Percentiles rank a stretch among this genome's conserved stretches.
phyloP scores from a whole-genome alignment of 2,888 invertebrate genomes.

The Hypolimnas misippus region DNA sequence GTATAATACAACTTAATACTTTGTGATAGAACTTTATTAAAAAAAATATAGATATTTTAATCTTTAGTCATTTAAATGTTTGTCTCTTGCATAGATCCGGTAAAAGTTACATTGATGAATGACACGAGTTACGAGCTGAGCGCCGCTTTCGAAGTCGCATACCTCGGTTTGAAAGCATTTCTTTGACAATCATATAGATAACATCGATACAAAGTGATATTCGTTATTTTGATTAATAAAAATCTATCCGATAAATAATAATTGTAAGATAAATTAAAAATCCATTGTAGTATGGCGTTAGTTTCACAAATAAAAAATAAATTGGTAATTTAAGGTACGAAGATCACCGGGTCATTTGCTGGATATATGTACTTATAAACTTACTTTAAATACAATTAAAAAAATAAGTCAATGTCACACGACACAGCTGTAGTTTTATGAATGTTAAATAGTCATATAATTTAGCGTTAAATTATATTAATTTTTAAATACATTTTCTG shows the following conservation, averaged over 20 bases:
- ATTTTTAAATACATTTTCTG: too few relatives aligned
- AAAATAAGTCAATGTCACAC: not conserved
- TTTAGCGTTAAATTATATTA: too few relatives aligned
- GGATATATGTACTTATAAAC: too few relatives aligned
- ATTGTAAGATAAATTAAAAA: not conserved
- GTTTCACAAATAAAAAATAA: too few relatives aligned
- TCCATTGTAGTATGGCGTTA: too few relatives aligned
- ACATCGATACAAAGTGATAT: not conserved
- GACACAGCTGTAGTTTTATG: not conserved
- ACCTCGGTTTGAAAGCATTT: constrained; percentile 21
- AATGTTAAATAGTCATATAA: too few relatives aligned
- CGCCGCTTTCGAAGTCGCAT: constrained; percentile 24
- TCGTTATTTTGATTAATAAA: not conserved
- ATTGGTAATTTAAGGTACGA: too few relatives aligned
- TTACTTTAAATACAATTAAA: not conserved
- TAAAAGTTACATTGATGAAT: constrained; percentile 20
- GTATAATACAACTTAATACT: too few relatives aligned
- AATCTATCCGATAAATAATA: not conserved
- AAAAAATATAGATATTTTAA: too few relatives aligned
- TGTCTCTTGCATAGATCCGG: constrained; percentile 6
- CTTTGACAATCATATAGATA: constrained; percentile 7
- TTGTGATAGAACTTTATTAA: too few relatives aligned
- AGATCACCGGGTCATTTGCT: too few relatives aligned
- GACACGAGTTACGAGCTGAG: constrained; percentile 7
- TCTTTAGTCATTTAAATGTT: too few relatives aligned